Base-by-base conservation (phyloP, 2,888 invertebrate genomes). In the Amiota communis region DNA sequence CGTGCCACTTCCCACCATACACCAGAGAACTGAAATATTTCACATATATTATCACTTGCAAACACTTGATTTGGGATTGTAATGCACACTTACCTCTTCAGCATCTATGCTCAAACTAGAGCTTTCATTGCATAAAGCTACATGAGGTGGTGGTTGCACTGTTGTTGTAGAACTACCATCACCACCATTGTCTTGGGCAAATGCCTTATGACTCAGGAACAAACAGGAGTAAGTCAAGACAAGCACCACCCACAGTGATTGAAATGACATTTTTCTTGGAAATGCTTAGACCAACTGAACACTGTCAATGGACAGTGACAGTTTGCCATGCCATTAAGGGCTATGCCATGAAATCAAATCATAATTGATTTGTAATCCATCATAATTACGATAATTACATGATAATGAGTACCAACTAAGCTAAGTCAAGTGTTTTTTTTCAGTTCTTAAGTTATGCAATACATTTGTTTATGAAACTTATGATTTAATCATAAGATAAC, bases 1-100 rank as follows among this genome's bases (percentile, higher is more conserved):
- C 46, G 65, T 74, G 74, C 15, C 23, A 65, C 71, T 72, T 78
- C 77, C 61, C 73, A 78, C 78, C 78, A 78, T 0, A 15, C 0
- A 8, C 78, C 78, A n/a, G 20, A 47, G 13, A 78, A 70, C 78
- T 78, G 8, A 36, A 6, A 36, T 4, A 36, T 36, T 36, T 36
- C 36, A 6, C 36, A 6, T 36, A 36, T 6, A 4, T 36, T 36
- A 36, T 36, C 8, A 36, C 36, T 2, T 0, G 0, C 36, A 36
- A 6, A 4, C 8, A 36, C 8, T 36, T 36, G 8, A 6, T 36
- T 36, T 36, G 36, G 36, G 8, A 36, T 2, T 36, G 6, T n/a
- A n/a, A n/a, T 36, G 1, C 3, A 3, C 13, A 46, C 59, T 11
- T n/a, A 70, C 70, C 59, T 70, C 13, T 8, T 59, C 47, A 46